A percentile compares a stretch with the other conserved stretches of the same genome.
Evolutionary conservation across 2,797 vertebrate species (phyloP).

Genomic region (Channa striata): DNA sequence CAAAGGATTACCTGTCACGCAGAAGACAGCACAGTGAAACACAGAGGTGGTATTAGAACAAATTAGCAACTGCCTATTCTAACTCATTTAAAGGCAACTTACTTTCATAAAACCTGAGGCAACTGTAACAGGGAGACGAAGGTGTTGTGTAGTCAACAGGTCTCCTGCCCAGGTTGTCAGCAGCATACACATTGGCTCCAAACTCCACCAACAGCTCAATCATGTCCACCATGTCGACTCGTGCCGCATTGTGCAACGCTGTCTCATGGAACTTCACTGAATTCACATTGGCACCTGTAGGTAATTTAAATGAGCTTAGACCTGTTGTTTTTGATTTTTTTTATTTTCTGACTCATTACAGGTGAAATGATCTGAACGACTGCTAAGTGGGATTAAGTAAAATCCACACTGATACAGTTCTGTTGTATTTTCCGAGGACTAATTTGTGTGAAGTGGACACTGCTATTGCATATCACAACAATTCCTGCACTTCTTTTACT

Average conservation of each 20-base stretch:
- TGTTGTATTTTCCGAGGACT: no score
- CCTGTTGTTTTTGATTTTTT: not conserved
- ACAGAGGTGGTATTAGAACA: not conserved
- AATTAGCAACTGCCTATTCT: not conserved
- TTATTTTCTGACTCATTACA: not conserved
- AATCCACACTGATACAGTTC: not conserved
- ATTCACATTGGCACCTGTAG: constrained; percentile 91
- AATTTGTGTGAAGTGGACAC: no score
- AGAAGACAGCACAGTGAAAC: not conserved
- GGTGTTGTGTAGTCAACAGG: constrained; percentile 86
- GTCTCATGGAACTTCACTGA: constrained; percentile 91
- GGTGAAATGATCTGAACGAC: not conserved
- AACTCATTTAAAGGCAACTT: constrained; percentile 33
- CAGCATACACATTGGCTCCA: constrained; percentile 86
- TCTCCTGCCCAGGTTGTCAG: constrained; percentile 88
- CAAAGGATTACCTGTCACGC: constrained; percentile 81
- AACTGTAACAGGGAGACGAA: constrained; percentile 78
- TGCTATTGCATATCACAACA: not conserved
- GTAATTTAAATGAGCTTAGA: not conserved
- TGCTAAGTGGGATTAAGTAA: not conserved
- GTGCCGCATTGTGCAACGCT: constrained; percentile 91
- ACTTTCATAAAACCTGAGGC: constrained; percentile 89
- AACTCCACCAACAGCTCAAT: constrained; percentile 91
- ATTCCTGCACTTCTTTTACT: not conserved
- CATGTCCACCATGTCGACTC: constrained; percentile 82